Evolutionary conservation across 2,797 vertebrate genomes (phyloP).

Genomic region (Hafferia zeledoni): DNA sequence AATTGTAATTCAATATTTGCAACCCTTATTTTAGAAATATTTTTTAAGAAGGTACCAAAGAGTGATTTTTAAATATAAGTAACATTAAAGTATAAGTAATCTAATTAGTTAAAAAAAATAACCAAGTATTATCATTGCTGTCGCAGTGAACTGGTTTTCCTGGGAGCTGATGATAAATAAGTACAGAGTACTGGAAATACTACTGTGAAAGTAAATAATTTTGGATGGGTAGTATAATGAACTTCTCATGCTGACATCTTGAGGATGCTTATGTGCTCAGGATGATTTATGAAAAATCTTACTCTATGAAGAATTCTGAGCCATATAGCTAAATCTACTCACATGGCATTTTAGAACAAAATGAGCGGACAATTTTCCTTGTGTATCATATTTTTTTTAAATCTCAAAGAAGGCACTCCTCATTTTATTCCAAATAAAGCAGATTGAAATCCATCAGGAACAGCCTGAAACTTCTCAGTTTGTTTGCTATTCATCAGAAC

Average conservation of each 20-base stretch:
- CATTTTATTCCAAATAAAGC: background rate
- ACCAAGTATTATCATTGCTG: background rate
- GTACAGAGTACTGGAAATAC: background rate
- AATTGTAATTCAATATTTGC: background rate
- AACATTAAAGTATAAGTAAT: no score
- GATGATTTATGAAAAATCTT: background rate
- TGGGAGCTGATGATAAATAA: background rate
- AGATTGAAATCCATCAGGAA: background rate
- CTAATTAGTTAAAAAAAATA: background rate
- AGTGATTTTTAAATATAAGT: background rate
- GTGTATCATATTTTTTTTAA: background rate
- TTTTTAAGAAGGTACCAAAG: background rate
- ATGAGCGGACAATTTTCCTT: background rate
- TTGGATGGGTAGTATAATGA: background rate
- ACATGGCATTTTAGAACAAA: background rate
- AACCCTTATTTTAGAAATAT: background rate
- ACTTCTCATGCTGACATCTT: background rate
- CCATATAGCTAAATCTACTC: background rate
- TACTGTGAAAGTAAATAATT: background rate
- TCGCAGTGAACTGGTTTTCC: background rate
- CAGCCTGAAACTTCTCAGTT: background rate
- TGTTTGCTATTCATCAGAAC: constrained; percentile 15
- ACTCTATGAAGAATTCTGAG: background rate
- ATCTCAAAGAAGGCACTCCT: background rate
- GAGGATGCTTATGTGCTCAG: background rate